These are phyloP conservation scores for Temnothorax unifasciatus DNA, from an alignment of 2,888 invertebrate genomes.

Conservation along the genomic window DNA sequence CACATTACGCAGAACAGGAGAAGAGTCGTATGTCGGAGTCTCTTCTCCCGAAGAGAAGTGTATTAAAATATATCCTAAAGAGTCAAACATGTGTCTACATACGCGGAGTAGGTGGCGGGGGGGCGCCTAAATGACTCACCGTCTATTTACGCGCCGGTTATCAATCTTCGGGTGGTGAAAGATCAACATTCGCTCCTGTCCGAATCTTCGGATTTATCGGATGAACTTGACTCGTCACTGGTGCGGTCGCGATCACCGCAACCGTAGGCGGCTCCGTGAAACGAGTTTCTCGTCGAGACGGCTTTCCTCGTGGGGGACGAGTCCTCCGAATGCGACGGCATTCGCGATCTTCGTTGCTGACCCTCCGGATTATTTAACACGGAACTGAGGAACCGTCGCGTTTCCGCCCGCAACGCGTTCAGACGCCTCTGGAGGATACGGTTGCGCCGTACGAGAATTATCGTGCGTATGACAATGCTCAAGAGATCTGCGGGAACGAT, in stretches of 20 bases:
- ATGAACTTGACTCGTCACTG: constrained; percentile 9
- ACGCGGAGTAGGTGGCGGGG: neutral
- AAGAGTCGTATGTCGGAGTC: neutral
- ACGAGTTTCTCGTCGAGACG: constrained; percentile 52
- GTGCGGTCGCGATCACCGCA: constrained; percentile 22
- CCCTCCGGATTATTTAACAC: constrained; percentile 78
- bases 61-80: constrained; percentile 33
- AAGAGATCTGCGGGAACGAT: constrained; percentile 74
- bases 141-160: neutral
- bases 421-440: constrained; percentile 80
- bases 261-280: constrained; percentile 51
- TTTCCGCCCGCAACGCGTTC: constrained; percentile 79
- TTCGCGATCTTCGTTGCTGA: constrained; percentile 57
- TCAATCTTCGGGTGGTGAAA: neutral
- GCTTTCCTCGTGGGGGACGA: constrained; percentile 60
- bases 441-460: constrained; percentile 79
- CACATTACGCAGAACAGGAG: constrained; percentile 3
- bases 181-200: neutral
- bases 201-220: constrained; percentile 11
- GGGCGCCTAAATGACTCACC: neutral
- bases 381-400: constrained; percentile 78
- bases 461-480: constrained; percentile 79
- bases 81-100: neutral
- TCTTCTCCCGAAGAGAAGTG: neutral
- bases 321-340: constrained; percentile 26